Evolutionary conservation across 1,140 invertebrate species (phyloP), one percentile per base, ranked within the genome.

Genomic region (Lineus longissimus): DNA sequence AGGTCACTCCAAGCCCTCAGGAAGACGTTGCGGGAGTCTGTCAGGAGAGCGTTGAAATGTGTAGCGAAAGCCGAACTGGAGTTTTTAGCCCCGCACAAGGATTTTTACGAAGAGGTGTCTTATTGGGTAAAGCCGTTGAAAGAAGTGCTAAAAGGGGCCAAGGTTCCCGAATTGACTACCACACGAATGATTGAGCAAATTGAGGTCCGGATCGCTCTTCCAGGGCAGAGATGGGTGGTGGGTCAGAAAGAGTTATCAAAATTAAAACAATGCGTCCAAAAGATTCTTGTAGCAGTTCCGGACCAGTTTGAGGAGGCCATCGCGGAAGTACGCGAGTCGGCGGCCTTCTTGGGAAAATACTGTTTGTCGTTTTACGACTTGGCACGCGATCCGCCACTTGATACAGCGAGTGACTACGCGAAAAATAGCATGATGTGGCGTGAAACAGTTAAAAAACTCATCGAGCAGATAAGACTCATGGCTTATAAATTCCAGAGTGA

Each of bases 361-460:
- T 75, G 69, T 63, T 63, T 73, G 0, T 72, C 68, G 66, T 75
- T 75, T 36, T 74, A 74, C 64, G 62, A 70, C 15, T 60, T 66
- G 0, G 66, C 69, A 17, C 61, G 43, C 1, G 72, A 74, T 36
- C 57, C 59, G 13, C 67, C 68, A 45, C 55, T 70, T 30, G 72
- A 68, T 51, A 73, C 73, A 2, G 69, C 70, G 11, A 57, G 64
- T 23, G 64, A 74, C 29, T 76, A 74, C 59, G 63, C 70, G 51
- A 62, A 67, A 58, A 66, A 74, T 45, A 69, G 68, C 55, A 30
- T 55, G 11, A 55, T 40, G 1, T 73, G 70, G 70, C 59, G 47
- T 19, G 51, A 62, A 2, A 47, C 60, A 1, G 56, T 66, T 31
- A 40, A 57, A n/a, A 45, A 57, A 23, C 47, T 36, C n/a, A 15